These are phyloP conservation scores for Dynastes maya DNA, from an alignment of 2,888 invertebrate genomes.

Conservation along the genomic window DNA sequence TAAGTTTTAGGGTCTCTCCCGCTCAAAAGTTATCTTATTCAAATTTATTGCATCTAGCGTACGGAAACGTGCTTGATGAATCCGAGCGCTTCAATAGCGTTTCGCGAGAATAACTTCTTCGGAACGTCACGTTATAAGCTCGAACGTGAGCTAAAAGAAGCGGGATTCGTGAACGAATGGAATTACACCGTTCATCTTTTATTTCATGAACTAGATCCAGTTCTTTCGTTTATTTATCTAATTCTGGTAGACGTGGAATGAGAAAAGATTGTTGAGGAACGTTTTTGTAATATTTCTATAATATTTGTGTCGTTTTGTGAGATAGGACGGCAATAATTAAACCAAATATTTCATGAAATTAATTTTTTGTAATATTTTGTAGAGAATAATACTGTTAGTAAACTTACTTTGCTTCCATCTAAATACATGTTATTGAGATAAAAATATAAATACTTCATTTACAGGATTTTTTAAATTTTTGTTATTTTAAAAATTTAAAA, in stretches of 20 bases:
- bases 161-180: constrained; percentile 55
- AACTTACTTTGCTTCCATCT: too few species aligned
- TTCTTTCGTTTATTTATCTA: constrained; percentile 2
- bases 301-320: too few species aligned
- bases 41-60: constrained; percentile 2
- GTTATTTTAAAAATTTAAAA: too few species aligned
- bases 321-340: too few species aligned
- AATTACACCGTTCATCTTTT: constrained; percentile 51
- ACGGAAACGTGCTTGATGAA: constrained; percentile 46
- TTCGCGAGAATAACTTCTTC: constrained; percentile 53
- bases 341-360: too few species aligned
- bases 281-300: too few species aligned
- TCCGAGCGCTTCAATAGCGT: constrained; percentile 26
- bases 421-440: too few species aligned
- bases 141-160: constrained; percentile 47
- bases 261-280: not conserved
- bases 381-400: too few species aligned
- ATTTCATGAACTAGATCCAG: constrained; percentile 25
- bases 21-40: constrained; percentile 11
- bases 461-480: too few species aligned
- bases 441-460: too few species aligned
- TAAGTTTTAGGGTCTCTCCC: constrained; percentile 6
- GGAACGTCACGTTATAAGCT: constrained; percentile 52
- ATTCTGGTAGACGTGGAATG: not conserved
- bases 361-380: too few species aligned